Conservation (phyloP, 2,113 vertebrate species). For the Symphodus melops region DNA sequence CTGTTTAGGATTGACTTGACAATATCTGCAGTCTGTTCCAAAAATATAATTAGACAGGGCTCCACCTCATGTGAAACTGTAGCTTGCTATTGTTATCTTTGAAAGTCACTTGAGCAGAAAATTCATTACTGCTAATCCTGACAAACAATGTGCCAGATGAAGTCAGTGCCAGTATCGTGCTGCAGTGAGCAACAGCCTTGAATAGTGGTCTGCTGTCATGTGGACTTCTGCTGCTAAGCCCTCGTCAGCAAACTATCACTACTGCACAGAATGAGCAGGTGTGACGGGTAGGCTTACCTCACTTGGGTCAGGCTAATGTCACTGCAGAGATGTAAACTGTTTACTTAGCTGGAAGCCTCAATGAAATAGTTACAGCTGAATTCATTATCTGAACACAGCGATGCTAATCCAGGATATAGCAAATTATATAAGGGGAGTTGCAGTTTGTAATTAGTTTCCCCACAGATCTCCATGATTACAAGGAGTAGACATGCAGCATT, state of each 20-base stretch:
- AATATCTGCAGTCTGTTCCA: background rate
- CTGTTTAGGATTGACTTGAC: too few species aligned
- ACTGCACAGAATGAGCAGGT: constrained; percentile 48
- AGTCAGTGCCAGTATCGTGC: constrained; percentile 2
- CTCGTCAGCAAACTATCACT: constrained; percentile 25
- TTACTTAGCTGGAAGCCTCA: constrained; percentile 60
- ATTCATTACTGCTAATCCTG: constrained; percentile 33
- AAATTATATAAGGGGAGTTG: constrained; percentile 59
- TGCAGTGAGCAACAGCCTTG: background rate
- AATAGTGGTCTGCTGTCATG: constrained; percentile 3
- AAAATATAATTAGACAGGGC: background rate
- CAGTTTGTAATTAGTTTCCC: constrained; percentile 73
- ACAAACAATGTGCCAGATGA: constrained; percentile 23
- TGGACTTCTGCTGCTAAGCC: constrained; percentile 23
- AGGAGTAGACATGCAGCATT: constrained; percentile 55
- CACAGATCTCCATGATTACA: constrained; percentile 62
- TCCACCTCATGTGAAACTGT: background rate
- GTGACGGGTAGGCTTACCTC: constrained; percentile 32
- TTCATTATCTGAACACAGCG: constrained; percentile 57
- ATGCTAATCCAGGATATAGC: constrained; percentile 61
- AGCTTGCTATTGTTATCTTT: constrained; percentile 10
- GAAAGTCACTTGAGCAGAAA: constrained; percentile 29
- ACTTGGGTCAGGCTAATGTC: constrained; percentile 27
- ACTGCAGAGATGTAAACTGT: constrained; percentile 40
- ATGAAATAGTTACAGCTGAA: constrained; percentile 38